Conservation (phyloP, 2,113 vertebrate species). For the Cromileptes altivelis region DNA sequence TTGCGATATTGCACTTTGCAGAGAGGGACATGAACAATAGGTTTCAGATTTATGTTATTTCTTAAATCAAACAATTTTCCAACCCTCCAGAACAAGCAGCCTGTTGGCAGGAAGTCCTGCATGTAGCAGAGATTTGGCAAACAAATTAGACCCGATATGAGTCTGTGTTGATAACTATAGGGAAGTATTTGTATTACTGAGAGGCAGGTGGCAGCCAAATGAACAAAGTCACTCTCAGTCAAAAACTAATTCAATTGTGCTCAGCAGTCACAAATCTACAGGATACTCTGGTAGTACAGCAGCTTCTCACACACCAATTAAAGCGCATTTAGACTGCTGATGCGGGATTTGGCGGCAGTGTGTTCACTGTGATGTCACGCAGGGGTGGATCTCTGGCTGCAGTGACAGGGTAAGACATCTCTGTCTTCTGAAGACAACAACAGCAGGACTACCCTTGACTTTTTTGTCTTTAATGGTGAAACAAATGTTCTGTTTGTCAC, state of each 20-base stretch:
- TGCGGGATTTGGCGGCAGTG: constrained; percentile 51
- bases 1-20: constrained; percentile 33
- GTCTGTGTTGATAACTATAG: constrained; percentile 51
- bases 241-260: constrained; percentile 47
- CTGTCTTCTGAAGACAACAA: constrained; percentile 45
- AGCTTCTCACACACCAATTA: constrained; percentile 46
- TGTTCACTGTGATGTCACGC: constrained; percentile 62
- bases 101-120: constrained; percentile 33
- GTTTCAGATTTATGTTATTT: constrained; percentile 33
- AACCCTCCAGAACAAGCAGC: constrained; percentile 18
- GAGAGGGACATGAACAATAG: constrained; percentile 50
- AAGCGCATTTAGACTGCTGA: constrained; percentile 53
- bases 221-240: constrained; percentile 52
- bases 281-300: constrained; percentile 41
- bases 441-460: constrained; percentile 42
- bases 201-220: constrained; percentile 66
- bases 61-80: constrained; percentile 39
- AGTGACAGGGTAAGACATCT: constrained; percentile 57
- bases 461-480: constrained; percentile 24
- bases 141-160: constrained; percentile 33
- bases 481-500: constrained; percentile 43
- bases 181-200: constrained; percentile 54
- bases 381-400: constrained; percentile 50
- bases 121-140: constrained; percentile 51
- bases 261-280: constrained; percentile 55